Evolutionary conservation across 2,113 vertebrate genomes (phyloP), one percentile per base, ranked within the genome.

Genomic region (Peromyscus polionotus): DNA sequence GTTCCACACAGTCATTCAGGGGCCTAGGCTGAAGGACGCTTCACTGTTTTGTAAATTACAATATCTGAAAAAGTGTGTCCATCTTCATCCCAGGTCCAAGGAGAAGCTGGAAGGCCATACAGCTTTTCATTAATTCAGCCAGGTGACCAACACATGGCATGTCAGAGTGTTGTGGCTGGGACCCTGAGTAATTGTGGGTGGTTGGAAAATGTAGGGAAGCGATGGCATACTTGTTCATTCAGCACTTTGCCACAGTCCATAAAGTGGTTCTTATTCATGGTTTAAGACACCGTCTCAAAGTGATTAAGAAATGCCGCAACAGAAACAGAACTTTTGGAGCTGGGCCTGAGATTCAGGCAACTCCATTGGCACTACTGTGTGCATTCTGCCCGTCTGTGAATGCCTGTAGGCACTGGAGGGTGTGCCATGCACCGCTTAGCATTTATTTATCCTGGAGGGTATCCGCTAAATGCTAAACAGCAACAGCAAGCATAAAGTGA

Each of bases 391-490:
- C 51, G 4, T 89, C 61, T 39, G 59, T 75, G 81, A 65, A 24
- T 75, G 68, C 26, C 36, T 59, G 1, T 17, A 68, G 65, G 48
- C 13, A 6, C n/a, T 85, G 31, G 39, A 70, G 65, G 8, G 14
- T 16, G 26, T n/a, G 45, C 33, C 54, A 45, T 4, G 31, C 1
- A 11, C 31, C 39, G 63, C 6, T 72, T 72, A 93, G 17, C 65
- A 59, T 73, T 65, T 94, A 48, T 88, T 90, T 91, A 68, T 80
- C 84, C 73, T 75, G 19, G 6, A 97, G 33, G 92, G 45, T 80
- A 90, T 90, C 73, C 39, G 79, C 72, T 68, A 88, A 93, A 48
- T 89, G 77, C 54, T 45, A 45, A 97, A 51, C 45, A 84, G 24
- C 5, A 68, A 36, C 85, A 73, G 61, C 77, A 79, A 73, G 73